phyloP scores from a whole-genome alignment of 2,113 vertebrate species.

The Monarcha castaneiventris region DNA sequence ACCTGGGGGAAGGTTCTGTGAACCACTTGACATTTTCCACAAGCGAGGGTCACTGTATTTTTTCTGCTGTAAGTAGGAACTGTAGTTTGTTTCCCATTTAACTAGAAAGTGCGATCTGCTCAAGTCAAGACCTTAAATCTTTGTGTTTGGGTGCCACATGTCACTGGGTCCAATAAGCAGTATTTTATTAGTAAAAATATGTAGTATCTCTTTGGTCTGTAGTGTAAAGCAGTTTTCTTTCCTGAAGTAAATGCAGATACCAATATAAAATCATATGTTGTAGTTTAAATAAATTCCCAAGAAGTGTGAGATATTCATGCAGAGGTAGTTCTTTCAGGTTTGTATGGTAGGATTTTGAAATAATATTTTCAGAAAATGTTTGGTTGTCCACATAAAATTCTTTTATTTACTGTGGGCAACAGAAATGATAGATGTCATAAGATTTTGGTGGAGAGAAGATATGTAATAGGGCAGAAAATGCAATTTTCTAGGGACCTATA shows the following conservation, averaged over 20 bases:
- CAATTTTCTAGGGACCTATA: background rate
- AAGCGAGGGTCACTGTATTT: background rate
- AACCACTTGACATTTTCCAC: background rate
- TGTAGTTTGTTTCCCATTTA: background rate
- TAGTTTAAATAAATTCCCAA: background rate
- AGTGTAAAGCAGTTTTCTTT: background rate
- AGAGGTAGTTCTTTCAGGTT: background rate
- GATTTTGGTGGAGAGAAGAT: background rate
- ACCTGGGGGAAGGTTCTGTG: background rate
- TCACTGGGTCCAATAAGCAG: background rate
- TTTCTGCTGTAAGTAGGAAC: background rate
- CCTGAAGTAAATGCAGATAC: background rate
- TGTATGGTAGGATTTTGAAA: background rate
- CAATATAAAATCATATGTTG: background rate
- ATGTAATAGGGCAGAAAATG: background rate
- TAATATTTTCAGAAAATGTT: background rate
- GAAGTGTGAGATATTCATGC: background rate
- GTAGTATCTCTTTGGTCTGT: background rate
- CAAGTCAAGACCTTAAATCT: background rate
- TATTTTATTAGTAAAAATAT: background rate
- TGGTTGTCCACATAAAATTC: background rate
- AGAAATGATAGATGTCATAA: background rate
- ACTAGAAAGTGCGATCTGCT: background rate
- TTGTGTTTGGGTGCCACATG: background rate
- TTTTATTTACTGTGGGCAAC: background rate